Conservation (phyloP, 2,113 vertebrate genomes). For the Sapayoa aenigma region DNA sequence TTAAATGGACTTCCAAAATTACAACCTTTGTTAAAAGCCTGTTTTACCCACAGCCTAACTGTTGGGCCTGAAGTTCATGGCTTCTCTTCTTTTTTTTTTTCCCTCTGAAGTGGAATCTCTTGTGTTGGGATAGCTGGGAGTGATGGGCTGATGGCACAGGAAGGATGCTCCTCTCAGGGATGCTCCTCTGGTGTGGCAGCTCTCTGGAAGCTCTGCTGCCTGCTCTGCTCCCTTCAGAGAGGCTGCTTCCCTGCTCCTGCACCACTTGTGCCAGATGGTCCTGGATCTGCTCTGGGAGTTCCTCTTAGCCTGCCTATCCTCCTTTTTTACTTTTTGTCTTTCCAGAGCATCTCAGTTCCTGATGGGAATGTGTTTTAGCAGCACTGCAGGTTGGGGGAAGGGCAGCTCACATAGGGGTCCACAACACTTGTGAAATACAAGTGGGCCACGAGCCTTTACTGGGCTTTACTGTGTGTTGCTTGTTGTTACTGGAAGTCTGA, state of each 20-base stretch:
- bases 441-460: background rate
- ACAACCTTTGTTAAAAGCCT: background rate
- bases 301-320: background rate
- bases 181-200: background rate
- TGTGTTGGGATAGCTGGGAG: background rate
- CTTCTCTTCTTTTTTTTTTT: background rate
- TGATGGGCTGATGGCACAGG: background rate
- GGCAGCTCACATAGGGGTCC: background rate
- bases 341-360: background rate
- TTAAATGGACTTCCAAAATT: background rate
- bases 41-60: background rate
- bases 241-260: background rate
- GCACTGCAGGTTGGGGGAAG: background rate
- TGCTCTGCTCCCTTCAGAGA: background rate
- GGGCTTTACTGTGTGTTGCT: background rate
- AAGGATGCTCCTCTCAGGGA: background rate
- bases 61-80: background rate
- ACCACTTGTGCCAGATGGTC: accelerated
- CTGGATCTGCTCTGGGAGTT: background rate
- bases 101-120: background rate
- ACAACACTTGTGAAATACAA: accelerated
- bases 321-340: background rate
- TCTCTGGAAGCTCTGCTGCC: background rate
- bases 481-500: background rate
- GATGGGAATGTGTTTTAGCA: background rate